phyloP scores from a whole-genome alignment of 2,888 invertebrate species.

The Trissonchulus latispiculum region DNA sequence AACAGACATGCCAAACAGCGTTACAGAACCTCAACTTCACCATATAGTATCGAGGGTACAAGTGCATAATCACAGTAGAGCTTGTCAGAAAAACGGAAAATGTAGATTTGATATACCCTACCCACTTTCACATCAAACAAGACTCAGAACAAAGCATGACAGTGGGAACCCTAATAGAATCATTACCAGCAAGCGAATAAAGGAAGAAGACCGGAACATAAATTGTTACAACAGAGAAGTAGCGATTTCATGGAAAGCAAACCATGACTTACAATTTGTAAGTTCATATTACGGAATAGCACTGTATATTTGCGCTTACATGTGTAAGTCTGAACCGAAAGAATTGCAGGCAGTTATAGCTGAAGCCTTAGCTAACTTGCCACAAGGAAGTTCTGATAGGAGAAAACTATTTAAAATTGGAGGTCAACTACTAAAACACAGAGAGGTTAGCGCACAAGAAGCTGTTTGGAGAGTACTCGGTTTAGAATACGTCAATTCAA shows the following conservation, averaged over 20 bases:
- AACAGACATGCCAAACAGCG: background rate
- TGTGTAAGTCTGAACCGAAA: conserved; percentile 4
- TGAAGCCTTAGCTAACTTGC: background rate
- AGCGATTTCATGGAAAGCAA: background rate
- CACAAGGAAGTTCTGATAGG: background rate
- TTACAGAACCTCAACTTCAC: background rate
- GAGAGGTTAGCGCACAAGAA: conserved; percentile 8
- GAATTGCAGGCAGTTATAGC: background rate
- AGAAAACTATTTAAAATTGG: conserved; percentile 2
- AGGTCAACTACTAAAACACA: background rate
- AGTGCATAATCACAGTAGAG: background rate
- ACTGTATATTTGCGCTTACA: conserved; percentile 14
- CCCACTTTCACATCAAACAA: background rate
- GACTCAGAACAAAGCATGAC: background rate
- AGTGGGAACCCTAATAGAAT: background rate
- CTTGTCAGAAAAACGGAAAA: background rate
- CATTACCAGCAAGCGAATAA: background rate
- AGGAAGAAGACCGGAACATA: background rate
- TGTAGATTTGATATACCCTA: conserved; percentile 12
- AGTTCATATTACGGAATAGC: background rate
- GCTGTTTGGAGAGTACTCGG: background rate
- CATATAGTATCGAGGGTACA: background rate
- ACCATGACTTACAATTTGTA: background rate
- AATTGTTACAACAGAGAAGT: background rate
- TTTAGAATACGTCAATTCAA: background rate